Base-by-base conservation (phyloP, 2,113 vertebrate genomes). In the Tyrannus savana region DNA sequence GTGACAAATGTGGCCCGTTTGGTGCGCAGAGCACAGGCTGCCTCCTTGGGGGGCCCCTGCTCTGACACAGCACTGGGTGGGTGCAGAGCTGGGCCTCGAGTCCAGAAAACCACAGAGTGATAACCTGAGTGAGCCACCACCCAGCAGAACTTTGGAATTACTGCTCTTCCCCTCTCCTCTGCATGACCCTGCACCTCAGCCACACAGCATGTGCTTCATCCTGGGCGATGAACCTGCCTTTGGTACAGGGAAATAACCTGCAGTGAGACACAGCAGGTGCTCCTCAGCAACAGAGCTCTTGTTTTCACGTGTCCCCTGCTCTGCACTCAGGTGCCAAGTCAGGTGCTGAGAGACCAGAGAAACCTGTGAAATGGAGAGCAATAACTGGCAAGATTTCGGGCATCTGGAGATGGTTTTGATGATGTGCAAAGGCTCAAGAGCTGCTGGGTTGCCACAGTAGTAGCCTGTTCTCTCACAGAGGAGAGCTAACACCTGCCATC, bases 321-420 rank as follows among this genome's bases (percentile, higher is more conserved):
- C 59, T 47, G 52, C 44, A 4, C 39, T 90, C 85, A 94, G 85
- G 87, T 83, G 85, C 86, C 81, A 96, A 95, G 67, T 71, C 59
- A 47, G 78, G 71, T 0, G 8, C 82, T 66, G 78, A 86, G 84
- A 93, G 47, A 94, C 63, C 79, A 92, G 79, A 88, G 75, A 90
- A 91, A 91, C 60, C 78, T 90, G 85, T 93, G 85, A 91, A 95
- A 93, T 17, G 21, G 60, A 88, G 78, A 88, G 75, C 71, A 95
- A 88, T 94, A 92, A 92, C 15, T 91, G 85, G 82, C 56, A 62
- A 87, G 47, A 63, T 73, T 94, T 84, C 81, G 77, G 82, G 76
- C 87, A 94, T 47, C 59, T 91, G 76, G 42, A 85, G 75, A n/a
- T 24, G 31, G 46, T 62, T 89, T 91, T 37, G 37, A 37, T 82